A percentile compares a stretch with the other conserved stretches of the same genome.
These are phyloP conservation scores for Caenorhabditis remanei DNA, from an alignment of 1,140 invertebrate species.

Conservation along the genomic window DNA sequence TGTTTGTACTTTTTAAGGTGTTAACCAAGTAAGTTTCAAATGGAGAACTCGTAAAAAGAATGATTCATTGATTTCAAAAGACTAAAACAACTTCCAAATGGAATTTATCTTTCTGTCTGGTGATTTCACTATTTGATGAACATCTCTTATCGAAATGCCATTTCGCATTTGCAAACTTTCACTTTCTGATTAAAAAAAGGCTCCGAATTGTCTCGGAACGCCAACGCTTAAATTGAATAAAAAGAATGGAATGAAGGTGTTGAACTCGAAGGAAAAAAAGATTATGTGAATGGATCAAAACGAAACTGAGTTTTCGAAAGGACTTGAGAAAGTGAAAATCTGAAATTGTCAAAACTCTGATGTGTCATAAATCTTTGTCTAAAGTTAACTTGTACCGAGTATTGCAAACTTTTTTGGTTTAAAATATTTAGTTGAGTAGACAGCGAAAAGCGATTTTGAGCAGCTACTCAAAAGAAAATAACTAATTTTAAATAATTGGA, in stretches of 20 bases:
- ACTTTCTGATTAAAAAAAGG: background rate
- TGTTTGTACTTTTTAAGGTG: too few species aligned
- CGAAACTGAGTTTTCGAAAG: background rate
- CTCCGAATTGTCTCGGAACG: conserved; percentile 35
- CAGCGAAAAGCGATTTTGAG: too few species aligned
- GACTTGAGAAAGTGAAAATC: too few species aligned
- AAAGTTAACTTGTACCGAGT: too few species aligned
- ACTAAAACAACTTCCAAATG: background rate
- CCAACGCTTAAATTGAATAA: background rate
- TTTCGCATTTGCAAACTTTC: conserved; percentile 6
- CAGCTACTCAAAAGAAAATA: too few species aligned
- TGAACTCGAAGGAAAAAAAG: background rate
- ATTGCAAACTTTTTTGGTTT: too few species aligned
- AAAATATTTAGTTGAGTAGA: too few species aligned
- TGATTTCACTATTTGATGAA: conserved; percentile 29
- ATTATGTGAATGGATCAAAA: background rate
- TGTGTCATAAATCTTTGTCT: too few species aligned
- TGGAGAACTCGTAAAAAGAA: too few species aligned
- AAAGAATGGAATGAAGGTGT: background rate
- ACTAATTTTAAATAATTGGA: too few species aligned
- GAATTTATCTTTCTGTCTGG: background rate
- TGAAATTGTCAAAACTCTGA: too few species aligned
- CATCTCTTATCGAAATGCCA: conserved; percentile 37
- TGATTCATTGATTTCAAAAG: conserved; percentile 20
- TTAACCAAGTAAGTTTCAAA: too few species aligned